These are phyloP conservation scores for Parazoanthus darwini DNA, from an alignment of 92 coral and sea anemone genomes.

Conservation along the genomic window DNA sequence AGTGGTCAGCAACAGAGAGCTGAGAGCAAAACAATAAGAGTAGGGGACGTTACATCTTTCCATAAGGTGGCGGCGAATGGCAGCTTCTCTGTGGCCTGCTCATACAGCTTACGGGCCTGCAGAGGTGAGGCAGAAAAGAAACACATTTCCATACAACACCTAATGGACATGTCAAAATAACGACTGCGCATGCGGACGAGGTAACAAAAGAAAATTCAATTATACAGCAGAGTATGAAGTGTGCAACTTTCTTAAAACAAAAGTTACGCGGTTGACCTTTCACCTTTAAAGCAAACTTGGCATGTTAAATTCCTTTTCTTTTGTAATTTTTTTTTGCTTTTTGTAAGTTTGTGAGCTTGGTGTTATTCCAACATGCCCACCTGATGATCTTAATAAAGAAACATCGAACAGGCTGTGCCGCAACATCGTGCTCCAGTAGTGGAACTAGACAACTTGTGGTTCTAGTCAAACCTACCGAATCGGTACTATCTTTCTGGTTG, in stretches of 20 bases:
- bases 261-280: no score
- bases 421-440: no score
- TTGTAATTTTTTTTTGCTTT: no score
- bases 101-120: constrained; percentile 95
- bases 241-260: no score
- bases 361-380: no score
- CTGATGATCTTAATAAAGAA: neutral
- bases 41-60: constrained; percentile 94
- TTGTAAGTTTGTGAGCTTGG: no score
- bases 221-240: neutral
- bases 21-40: constrained; percentile 4
- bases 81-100: constrained; percentile 83
- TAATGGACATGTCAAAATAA: neutral
- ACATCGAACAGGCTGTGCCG: neutral
- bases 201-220: no score
- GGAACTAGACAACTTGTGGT: neutral
- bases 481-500: neutral
- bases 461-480: neutral
- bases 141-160: constrained; percentile 23
- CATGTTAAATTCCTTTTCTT: no score
- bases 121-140: constrained; percentile 39
- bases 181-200: no score
- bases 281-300: no score
- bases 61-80: constrained; percentile 95
- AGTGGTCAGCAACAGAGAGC: neutral